Conservation (phyloP, 2,113 vertebrate species). For the Stegostoma tigrinum region DNA sequence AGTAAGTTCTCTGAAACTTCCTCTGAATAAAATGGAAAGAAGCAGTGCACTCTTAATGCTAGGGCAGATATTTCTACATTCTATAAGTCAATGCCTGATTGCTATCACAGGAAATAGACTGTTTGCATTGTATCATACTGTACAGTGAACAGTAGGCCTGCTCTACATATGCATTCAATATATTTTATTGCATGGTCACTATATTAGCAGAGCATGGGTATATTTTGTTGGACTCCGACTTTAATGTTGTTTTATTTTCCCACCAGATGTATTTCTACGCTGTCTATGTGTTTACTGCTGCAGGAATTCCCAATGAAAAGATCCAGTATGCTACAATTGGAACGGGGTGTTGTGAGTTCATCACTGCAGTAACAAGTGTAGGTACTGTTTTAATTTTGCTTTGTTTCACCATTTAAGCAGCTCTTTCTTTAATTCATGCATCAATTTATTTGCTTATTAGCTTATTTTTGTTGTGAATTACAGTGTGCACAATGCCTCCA, state of each 20-base stretch:
- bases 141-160: background rate
- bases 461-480: background rate
- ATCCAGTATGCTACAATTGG: constrained; percentile 74
- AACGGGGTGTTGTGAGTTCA: constrained; percentile 76
- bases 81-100: background rate
- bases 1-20: too few species aligned
- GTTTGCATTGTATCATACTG: background rate
- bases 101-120: background rate
- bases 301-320: constrained; percentile 62
- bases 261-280: constrained; percentile 80
- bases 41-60: background rate
- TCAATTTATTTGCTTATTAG: background rate
- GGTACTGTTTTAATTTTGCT: background rate
- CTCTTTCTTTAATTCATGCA: background rate
- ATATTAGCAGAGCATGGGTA: background rate
- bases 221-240: background rate
- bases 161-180: background rate
- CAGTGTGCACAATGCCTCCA: background rate
- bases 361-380: constrained; percentile 66
- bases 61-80: background rate
- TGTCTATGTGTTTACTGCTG: constrained; percentile 71
- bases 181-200: background rate
- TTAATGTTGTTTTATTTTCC: constrained; percentile 15
- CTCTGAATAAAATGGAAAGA: too few species aligned
- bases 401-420: background rate